Base-by-base conservation (phyloP, 2,113 vertebrate genomes). In the Sprattus sprattus region DNA sequence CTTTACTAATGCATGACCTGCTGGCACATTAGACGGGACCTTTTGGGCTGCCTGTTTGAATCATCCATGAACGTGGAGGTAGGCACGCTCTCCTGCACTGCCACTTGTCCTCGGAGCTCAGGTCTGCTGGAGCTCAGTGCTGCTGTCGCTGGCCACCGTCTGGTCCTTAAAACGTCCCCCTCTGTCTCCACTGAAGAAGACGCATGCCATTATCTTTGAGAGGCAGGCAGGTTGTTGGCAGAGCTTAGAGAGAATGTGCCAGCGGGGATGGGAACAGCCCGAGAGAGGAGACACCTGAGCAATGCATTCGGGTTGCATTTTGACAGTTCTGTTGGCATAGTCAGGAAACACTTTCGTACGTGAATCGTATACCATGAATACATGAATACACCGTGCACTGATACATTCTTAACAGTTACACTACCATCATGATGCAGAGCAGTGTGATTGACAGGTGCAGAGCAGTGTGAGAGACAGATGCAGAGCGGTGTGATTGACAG, bases 151-250 rank as follows among this genome's bases (percentile, higher is more conserved):
- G n/a, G n/a, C 64, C 64, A 67, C 64, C 28, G 60, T 22, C 60
- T 20, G 52, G 11, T 15, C 47, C 47, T 54, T 18, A 57, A 57
- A 57, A 57, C 22, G 18, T 57, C 16, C 22, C 54, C 18, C 54
- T 18, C 4, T 60, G 54, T 22, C 54, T 60, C 6, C 54, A 60
- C 18, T 22, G 18, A 67, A 25, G 64, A 67, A 25, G 64, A 28
- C 64, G 28, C 64, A 11, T 28, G 64, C 6, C n/a, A 7, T 8
- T 67, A 28, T 28, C 6, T 89, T 50, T 50, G 85, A 89, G 82
- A 82, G 84, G 60, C 49, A 45, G 81, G 88, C 91, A 82, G 82
- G 89, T 91, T 86, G 86, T 88, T 82, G 71, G 71, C 81, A 81
- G 82, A 78, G 60, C 84, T 88, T 87, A 57, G 54, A 6, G 54